Percentiles rank a stretch among this genome's conserved stretches.
Conservation (phyloP, 1,140 invertebrate species). For the Hestina assimilis region DNA sequence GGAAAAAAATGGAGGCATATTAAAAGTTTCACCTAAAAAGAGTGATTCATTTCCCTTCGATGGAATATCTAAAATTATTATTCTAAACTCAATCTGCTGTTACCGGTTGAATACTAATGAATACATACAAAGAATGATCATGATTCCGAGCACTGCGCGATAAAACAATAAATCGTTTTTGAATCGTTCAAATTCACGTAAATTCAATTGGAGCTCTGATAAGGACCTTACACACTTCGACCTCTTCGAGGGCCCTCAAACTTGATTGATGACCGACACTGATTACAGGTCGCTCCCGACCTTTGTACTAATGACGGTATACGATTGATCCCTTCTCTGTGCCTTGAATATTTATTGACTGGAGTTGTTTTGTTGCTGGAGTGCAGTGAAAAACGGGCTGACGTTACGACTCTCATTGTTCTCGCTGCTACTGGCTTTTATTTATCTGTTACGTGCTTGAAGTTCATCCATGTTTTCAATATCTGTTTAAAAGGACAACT, state of each 20-base stretch:
- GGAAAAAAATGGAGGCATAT: too few species aligned
- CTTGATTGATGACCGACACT: constrained; percentile 39
- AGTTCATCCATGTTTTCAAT: background rate
- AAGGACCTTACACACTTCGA: constrained; percentile 18
- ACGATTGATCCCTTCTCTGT: constrained; percentile 35
- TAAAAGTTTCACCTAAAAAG: too few species aligned
- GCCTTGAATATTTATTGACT: constrained; percentile 33
- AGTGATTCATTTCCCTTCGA: background rate
- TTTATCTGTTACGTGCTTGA: background rate
- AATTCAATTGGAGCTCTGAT: constrained; percentile 32
- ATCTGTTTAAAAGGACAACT: too few species aligned
- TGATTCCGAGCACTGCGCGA: constrained; percentile 1
- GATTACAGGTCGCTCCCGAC: constrained; percentile 29
- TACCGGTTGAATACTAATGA: background rate
- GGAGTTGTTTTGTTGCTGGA: background rate
- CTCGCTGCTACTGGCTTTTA: background rate
- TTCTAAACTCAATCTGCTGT: background rate
- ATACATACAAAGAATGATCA: constrained; percentile 1
- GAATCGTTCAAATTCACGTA: constrained; percentile 25
- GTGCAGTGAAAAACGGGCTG: background rate
- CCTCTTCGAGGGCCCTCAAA: background rate
- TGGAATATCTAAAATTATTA: background rate
- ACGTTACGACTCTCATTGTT: background rate
- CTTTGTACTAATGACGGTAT: constrained; percentile 31
- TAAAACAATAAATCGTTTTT: constrained; percentile 26